These are phyloP conservation scores for Trileptium ribeirensis DNA, from an alignment of 2,888 invertebrate species.

Conservation along the genomic window DNA sequence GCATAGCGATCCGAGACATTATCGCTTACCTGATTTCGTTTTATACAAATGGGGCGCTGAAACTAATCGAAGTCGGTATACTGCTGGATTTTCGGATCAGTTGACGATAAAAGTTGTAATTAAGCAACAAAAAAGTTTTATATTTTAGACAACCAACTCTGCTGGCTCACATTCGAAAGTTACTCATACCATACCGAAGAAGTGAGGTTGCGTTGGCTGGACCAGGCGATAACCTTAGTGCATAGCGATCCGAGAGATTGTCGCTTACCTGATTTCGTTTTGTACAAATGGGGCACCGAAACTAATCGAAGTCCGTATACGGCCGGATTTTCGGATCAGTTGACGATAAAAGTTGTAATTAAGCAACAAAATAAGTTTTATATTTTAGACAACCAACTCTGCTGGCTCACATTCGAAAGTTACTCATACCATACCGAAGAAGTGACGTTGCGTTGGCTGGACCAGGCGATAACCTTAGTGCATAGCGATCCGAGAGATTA, in stretches of 20 bases:
- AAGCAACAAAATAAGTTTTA: constrained; percentile 43
- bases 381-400: constrained; percentile 14
- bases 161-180: constrained; percentile 38
- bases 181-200: constrained; percentile 51
- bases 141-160: constrained; percentile 14
- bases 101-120: constrained; percentile 47
- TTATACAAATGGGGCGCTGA: constrained; percentile 41
- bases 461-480: constrained; percentile 7
- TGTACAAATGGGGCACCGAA: constrained; percentile 41
- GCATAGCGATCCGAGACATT: background rate
- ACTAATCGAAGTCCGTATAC: constrained; percentile 45
- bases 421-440: constrained; percentile 51
- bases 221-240: constrained; percentile 7
- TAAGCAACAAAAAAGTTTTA: constrained; percentile 42
- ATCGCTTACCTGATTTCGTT: constrained; percentile 42
- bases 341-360: constrained; percentile 48
- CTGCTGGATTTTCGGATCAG: constrained; percentile 50
- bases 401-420: constrained; percentile 38
- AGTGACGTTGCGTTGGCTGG: constrained; percentile 17
- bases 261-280: constrained; percentile 42
- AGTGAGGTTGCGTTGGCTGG: constrained; percentile 15
- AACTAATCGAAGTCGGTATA: constrained; percentile 44
- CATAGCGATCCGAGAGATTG: background rate
- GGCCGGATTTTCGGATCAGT: constrained; percentile 49
- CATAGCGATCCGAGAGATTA: constrained; percentile 1